Evolutionary conservation across 2,113 vertebrate species (phyloP), one percentile per base, ranked within the genome.

Genomic region (Lepidothrix coronata): DNA sequence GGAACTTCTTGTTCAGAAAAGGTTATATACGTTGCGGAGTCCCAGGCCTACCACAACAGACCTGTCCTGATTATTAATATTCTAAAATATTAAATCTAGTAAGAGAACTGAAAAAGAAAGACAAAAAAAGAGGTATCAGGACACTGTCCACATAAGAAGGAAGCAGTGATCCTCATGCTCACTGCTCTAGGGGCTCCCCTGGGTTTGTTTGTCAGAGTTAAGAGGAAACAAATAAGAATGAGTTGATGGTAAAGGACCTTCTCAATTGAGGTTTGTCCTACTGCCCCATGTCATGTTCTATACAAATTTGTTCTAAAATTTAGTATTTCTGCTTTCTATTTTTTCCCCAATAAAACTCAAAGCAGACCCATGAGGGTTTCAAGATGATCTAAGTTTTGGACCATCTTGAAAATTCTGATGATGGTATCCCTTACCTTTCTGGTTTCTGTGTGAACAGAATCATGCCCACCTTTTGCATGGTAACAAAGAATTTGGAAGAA

Each of bases 11-110:
- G 14, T 19, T 88, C 51, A 87, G 49, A n/a, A 71, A 66, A 39
- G 2, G 0, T 25, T 43, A 28, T 20, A 58, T 5, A n/a, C 5
- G 20, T 14, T n/a, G 28, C 0, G 0, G 30, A 63, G 22, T 35
- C 12, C 4, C 61, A 71, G 30, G 31, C 11, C 24, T 27, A 21
- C 16, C 48, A 44, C 3, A 86, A 44, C 7, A 76, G 37, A 52
- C 8, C 12, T 62, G 37, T 85, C 71, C 43, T 44, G 37, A 33
- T 65, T 24, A 62, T 49, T 25, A 25, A 49, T 49, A 49, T 49
- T 49, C 49, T 49, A 49, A 79, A 52, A 12, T 15, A 49, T n/a
- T 39, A 67, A 71, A 72, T 22, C 18, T 22, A 85, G 20, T 24
- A 77, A 65, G 15, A 78, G 14, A 30, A 31, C n/a, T 51, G 25